A percentile compares a stretch with the other conserved stretches of the same genome.
phyloP scores from a whole-genome alignment of 2,113 vertebrate genomes.

The Glaucomys volans region DNA sequence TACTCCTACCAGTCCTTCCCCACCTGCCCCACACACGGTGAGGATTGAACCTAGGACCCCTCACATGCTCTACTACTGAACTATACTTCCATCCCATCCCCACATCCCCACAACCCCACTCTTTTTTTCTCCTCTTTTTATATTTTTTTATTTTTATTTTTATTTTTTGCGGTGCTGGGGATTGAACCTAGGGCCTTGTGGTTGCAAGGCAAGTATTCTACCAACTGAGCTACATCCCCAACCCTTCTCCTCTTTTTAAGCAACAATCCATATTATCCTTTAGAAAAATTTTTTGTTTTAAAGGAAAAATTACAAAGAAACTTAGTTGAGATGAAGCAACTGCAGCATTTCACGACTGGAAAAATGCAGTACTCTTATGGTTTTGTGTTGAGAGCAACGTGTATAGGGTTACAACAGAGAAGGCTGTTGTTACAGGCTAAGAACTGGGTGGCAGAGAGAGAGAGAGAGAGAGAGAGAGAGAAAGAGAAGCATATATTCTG shows the following conservation, averaged over 20 bases:
- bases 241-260: not conserved
- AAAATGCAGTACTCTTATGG: not conserved
- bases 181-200: no score
- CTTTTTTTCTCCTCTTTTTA: no score
- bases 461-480: not conserved
- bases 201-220: no score
- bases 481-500: not conserved
- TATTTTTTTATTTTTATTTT: no score
- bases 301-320: constrained; percentile 18
- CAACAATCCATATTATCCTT: not conserved
- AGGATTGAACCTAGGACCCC: not conserved
- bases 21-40: no score
- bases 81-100: not conserved
- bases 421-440: not conserved
- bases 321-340: not conserved
- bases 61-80: not conserved
- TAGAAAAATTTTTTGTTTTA: not conserved
- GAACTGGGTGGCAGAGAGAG: not conserved
- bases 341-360: not conserved
- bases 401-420: not conserved
- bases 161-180: no score
- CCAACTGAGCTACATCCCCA: no score
- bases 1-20: not conserved
- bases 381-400: not conserved
- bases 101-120: no score